phyloP scores from a whole-genome alignment of 1,140 invertebrate species.

The Aphidius gifuensis region DNA sequence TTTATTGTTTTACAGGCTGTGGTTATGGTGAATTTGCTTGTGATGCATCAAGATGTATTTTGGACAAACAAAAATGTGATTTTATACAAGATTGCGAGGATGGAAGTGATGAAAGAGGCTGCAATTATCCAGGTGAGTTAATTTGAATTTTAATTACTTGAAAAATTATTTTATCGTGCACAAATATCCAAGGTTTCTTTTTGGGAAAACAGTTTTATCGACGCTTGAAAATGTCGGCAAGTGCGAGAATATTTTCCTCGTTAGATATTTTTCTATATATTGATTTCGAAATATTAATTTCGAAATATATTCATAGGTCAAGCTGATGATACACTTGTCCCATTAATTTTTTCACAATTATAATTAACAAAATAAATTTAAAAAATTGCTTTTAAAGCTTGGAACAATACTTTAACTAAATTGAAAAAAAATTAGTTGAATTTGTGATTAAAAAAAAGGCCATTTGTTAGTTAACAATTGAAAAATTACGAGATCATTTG shows the following conservation, averaged over 20 bases:
- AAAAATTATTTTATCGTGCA: not conserved
- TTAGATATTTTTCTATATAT: not conserved
- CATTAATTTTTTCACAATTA: no score
- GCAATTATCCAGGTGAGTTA: slow-evolving; percentile 55
- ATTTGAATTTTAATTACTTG: not conserved
- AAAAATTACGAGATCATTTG: not conserved
- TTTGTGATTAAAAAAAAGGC: no score
- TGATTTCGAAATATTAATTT: no score
- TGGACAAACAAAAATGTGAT: slow-evolving; percentile 56
- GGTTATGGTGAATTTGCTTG: slow-evolving; percentile 47
- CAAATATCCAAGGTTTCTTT: no score
- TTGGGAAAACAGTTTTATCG: not conserved
- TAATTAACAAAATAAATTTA: no score
- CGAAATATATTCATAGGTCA: no score
- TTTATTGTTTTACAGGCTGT: slow-evolving; percentile 40
- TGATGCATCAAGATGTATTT: slow-evolving; percentile 49
- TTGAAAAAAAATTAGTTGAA: no score
- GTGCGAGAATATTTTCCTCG: not conserved
- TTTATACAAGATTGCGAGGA: slow-evolving; percentile 60
- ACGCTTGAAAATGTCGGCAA: not conserved
- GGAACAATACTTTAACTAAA: no score
- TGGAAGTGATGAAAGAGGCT: slow-evolving; percentile 59
- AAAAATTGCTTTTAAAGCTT: no score
- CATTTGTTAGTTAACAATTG: no score
- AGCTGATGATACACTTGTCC: no score